A percentile compares a stretch with the other conserved stretches of the same genome.
phyloP scores from a whole-genome alignment of 2,888 invertebrate species.

The Tachina lurida region DNA sequence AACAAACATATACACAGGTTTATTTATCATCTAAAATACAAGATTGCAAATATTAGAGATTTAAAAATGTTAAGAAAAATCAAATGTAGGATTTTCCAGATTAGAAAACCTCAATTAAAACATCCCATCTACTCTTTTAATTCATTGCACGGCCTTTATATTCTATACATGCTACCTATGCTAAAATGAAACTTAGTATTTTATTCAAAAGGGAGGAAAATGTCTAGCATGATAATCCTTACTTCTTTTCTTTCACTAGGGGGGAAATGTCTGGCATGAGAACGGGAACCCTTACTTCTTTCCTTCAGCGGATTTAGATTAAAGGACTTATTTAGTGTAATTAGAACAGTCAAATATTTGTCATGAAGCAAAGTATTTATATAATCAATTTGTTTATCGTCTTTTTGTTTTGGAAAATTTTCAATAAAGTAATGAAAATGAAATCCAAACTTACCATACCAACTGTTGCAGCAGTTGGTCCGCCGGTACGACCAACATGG shows the following conservation, averaged over 20 bases:
- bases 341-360: conserved; percentile 31
- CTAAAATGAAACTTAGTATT: too few relatives aligned
- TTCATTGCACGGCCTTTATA: too few relatives aligned
- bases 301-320: neutral
- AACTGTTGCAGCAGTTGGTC: conserved; percentile 72
- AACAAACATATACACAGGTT: too few relatives aligned
- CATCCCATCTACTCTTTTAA: too few relatives aligned
- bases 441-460: conserved; percentile 79
- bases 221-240: too few relatives aligned
- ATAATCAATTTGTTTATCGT: neutral
- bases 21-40: too few relatives aligned
- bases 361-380: conserved; percentile 18
- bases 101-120: too few relatives aligned
- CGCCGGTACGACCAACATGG: conserved; percentile 66
- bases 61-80: too few relatives aligned
- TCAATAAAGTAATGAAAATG: conserved; percentile 51
- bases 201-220: too few relatives aligned
- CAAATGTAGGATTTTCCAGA: too few relatives aligned
- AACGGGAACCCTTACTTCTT: neutral
- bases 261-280: neutral
- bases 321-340: conserved; percentile 12
- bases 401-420: conserved; percentile 53
- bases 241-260: neutral
- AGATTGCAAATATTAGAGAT: too few relatives aligned
- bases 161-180: too few relatives aligned